A percentile compares a stretch with the other conserved stretches of the same genome.
Evolutionary conservation across 2,888 invertebrate species (phyloP).

Genomic region (Calameuta idolon): DNA sequence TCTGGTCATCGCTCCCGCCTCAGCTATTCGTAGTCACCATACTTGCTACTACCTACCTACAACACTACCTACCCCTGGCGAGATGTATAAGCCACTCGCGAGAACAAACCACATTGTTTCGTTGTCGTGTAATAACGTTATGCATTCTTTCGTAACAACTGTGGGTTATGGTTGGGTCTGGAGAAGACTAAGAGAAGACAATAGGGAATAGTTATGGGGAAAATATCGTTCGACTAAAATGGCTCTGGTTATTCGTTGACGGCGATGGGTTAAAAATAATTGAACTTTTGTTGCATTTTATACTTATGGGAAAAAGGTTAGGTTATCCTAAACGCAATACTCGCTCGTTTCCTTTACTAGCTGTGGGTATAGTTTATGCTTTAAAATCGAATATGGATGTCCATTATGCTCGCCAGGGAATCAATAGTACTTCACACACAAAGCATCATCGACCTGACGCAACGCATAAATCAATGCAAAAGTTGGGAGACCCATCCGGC

Average conservation of each 20-base stretch:
- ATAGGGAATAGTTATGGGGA: not conserved
- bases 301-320: not conserved
- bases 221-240: not conserved
- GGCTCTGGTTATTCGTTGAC: not conserved
- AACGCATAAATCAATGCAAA: slow-evolving; percentile 46
- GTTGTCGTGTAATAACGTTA: not conserved
- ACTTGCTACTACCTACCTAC: slow-evolving; percentile 33
- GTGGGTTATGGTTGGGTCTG: not conserved
- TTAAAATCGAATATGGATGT: slow-evolving; percentile 55
- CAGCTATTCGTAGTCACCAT: slow-evolving; percentile 45
- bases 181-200: not conserved
- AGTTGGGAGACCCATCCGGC: not conserved
- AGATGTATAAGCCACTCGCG: slow-evolving; percentile 10
- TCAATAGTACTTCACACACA: slow-evolving; percentile 57
- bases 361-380: slow-evolving; percentile 30
- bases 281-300: not conserved
- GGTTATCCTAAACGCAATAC: not conserved
- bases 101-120: not conserved
- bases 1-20: slow-evolving; percentile 54
- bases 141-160: not conserved
- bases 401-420: slow-evolving; percentile 49
- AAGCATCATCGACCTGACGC: slow-evolving; percentile 52
- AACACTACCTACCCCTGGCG: slow-evolving; percentile 1
- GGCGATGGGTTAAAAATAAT: not conserved
- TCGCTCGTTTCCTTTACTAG: not conserved